Evolutionary conservation across 1,140 invertebrate species (phyloP).

Genomic region (Drosophila sp.): DNA sequence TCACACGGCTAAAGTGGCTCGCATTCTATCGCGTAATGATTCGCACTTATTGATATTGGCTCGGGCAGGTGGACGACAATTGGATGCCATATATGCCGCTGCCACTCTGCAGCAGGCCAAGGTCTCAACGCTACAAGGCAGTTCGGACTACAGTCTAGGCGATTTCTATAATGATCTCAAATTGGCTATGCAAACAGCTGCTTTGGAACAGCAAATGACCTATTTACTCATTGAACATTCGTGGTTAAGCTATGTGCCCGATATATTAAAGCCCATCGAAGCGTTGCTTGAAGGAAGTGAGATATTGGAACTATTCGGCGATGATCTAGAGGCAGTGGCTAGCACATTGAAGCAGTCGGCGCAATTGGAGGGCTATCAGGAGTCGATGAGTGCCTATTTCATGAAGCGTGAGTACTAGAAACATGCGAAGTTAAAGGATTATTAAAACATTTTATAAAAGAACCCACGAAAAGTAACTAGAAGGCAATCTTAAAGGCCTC

Average conservation of each 20-base stretch:
- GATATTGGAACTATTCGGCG: conserved; percentile 78
- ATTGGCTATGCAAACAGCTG: conserved; percentile 90
- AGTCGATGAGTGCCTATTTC: conserved; percentile 80
- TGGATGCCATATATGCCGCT: conserved; percentile 89
- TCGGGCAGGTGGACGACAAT: conserved; percentile 90
- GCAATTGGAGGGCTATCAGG: conserved; percentile 82
- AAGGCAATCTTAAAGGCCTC: too few species aligned
- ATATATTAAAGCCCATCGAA: conserved; percentile 87
- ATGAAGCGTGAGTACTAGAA: conserved; percentile 60
- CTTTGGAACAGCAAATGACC: conserved; percentile 90
- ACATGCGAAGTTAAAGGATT: too few species aligned
- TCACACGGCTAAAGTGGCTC: conserved; percentile 86
- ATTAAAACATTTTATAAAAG: too few species aligned
- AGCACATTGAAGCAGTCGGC: conserved; percentile 72
- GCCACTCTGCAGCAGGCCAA: conserved; percentile 89
- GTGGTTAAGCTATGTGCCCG: conserved; percentile 84
- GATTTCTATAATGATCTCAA: conserved; percentile 84
- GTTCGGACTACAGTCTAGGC: conserved; percentile 53
- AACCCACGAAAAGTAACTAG: too few species aligned
- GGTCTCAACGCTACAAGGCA: conserved; percentile 84
- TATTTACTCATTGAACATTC: conserved; percentile 92
- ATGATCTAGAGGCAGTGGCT: conserved; percentile 80
- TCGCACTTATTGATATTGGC: conserved; percentile 90
- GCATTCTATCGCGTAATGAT: conserved; percentile 85
- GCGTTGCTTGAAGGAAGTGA: conserved; percentile 83